These are phyloP conservation scores for Cylloceria caligata DNA, from an alignment of 2,888 invertebrate genomes.

Conservation along the genomic window DNA sequence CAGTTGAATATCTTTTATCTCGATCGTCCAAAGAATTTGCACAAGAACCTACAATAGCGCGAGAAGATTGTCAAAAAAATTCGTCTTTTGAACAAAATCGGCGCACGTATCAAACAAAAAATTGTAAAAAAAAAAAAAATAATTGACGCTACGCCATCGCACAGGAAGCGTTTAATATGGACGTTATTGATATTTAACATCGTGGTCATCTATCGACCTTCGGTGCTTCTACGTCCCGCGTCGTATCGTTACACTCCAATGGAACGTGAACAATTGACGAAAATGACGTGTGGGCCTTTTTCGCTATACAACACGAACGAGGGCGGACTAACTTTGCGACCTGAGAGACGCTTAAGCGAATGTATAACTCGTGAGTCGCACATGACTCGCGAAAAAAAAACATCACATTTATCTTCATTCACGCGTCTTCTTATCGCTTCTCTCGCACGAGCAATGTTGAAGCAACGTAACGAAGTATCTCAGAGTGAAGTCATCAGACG, in stretches of 20 bases:
- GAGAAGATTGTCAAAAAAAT: constrained; percentile 54
- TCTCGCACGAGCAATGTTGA: constrained; percentile 39
- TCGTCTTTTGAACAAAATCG: neutral
- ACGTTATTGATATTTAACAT: constrained; percentile 14
- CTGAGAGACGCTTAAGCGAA: constrained; percentile 15
- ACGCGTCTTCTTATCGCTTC: constrained; percentile 52
- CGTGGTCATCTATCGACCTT: constrained; percentile 18
- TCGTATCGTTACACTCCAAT: constrained; percentile 11
- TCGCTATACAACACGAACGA: constrained; percentile 13
- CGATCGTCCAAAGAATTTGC: constrained; percentile 50
- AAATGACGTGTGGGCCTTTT: constrained; percentile 24
- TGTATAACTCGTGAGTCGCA: constrained; percentile 5
- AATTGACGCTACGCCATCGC: neutral
- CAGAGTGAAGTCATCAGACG: constrained; percentile 46
- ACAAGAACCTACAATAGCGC: constrained; percentile 33
- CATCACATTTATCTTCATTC: constrained; percentile 40
- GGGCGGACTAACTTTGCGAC: constrained; percentile 5
- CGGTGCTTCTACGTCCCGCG: neutral
- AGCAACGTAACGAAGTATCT: constrained; percentile 51
- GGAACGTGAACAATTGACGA: constrained; percentile 20
- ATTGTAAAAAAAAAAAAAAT: neutral
- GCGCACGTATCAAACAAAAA: neutral
- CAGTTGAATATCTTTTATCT: constrained; percentile 78
- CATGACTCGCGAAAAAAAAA: constrained; percentile 18
- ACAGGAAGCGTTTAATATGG: neutral